Conservation (phyloP, 2,113 vertebrate species). For the Alouatta palliata region DNA sequence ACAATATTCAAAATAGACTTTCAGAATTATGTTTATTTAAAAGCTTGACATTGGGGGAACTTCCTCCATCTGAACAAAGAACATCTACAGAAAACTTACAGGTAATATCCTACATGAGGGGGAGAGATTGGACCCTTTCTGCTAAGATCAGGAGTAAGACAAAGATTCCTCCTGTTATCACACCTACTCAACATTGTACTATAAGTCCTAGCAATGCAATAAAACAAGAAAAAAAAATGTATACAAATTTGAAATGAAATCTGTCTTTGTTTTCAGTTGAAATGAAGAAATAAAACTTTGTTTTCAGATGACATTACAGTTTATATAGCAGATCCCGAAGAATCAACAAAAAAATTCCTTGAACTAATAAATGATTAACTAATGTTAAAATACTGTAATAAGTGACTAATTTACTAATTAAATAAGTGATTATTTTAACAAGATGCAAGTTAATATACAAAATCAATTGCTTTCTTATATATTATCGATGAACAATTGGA, state of each 20-base stretch:
- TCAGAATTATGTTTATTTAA: background rate
- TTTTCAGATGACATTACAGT: background rate
- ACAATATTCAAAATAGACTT: background rate
- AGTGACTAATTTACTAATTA: background rate
- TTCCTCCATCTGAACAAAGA: background rate
- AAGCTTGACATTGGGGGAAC: background rate
- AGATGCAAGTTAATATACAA: background rate
- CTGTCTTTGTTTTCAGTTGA: background rate
- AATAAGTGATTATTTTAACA: background rate
- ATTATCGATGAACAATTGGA: background rate
- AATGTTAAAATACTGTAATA: background rate
- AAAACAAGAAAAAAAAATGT: background rate
- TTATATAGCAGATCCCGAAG: background rate
- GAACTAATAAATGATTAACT: background rate
- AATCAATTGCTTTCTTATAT: background rate
- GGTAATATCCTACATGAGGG: background rate
- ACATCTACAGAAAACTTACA: background rate
- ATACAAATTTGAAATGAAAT: background rate
- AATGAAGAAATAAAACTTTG: background rate
- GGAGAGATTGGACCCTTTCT: background rate
- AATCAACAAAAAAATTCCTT: background rate
- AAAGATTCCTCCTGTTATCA: background rate
- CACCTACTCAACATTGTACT: background rate
- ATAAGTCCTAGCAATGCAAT: background rate
- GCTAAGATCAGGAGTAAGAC: background rate